Conservation (phyloP, 2,888 invertebrate genomes). For the Yponomeuta sedellus region DNA sequence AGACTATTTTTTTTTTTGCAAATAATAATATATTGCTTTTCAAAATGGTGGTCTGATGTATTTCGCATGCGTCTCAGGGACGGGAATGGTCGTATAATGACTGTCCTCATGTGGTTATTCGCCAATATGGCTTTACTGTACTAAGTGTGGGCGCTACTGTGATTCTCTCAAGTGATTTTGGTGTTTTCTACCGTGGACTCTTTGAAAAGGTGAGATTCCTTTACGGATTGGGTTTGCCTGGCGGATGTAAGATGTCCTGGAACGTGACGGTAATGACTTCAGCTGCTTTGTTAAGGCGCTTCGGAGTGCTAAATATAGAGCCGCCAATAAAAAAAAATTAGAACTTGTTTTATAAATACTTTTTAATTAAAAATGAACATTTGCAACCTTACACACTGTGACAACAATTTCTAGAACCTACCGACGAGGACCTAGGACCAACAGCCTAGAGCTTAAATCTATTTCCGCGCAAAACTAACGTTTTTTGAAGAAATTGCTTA, state of each 20-base stretch:
- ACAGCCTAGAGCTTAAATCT: no score
- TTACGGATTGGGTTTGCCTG: background rate
- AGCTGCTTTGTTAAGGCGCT: no score
- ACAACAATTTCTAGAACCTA: no score
- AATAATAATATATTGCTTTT: background rate
- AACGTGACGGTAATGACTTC: background rate
- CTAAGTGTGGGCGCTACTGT: slow-evolving; percentile 33
- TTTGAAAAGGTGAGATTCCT: slow-evolving; percentile 43
- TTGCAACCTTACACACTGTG: no score
- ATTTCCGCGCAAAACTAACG: no score
- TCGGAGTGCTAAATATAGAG: no score
- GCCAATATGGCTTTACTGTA: slow-evolving; percentile 62
- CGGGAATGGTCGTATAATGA: slow-evolving; percentile 41
- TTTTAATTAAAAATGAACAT: no score
- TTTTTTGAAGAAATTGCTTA: no score
- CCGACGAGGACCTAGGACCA: no score
- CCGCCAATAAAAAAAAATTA: no score
- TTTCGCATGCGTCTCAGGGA: slow-evolving; percentile 40
- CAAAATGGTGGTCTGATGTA: slow-evolving; percentile 53
- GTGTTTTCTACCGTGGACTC: slow-evolving; percentile 40
- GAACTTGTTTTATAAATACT: no score
- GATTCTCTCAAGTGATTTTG: slow-evolving; percentile 31
- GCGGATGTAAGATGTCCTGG: slow-evolving; percentile 10
- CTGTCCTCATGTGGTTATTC: slow-evolving; percentile 45
- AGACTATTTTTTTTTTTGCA: background rate